phyloP scores from a whole-genome alignment of 2,888 invertebrate species.

The Xanthorhoe spadicearia region DNA sequence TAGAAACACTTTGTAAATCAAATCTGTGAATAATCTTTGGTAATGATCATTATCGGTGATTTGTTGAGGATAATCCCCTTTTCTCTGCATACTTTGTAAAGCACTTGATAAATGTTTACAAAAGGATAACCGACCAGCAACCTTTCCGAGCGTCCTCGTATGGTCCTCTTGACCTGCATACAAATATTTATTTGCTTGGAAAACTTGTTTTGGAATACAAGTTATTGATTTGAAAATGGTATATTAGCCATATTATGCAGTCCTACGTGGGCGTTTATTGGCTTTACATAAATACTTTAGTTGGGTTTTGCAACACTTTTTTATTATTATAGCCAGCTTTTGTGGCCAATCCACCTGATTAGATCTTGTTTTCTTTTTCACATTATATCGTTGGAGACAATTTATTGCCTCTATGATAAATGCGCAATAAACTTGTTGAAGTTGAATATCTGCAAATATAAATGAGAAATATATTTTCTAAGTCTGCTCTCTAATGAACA shows the following conservation, averaged over 20 bases:
- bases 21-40: not conserved
- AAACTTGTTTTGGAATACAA: constrained; percentile 33
- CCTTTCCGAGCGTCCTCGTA: constrained; percentile 38
- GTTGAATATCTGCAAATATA: too few species aligned
- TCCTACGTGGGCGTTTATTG: constrained; percentile 22
- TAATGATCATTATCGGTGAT: not conserved
- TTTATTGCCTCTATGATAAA: too few species aligned
- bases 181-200: constrained; percentile 32
- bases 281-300: constrained; percentile 23
- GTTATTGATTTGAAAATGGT: constrained; percentile 27
- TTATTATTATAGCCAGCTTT: not conserved
- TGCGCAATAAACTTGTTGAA: too few species aligned
- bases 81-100: constrained; percentile 5
- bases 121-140: constrained; percentile 26
- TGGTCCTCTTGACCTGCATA: constrained; percentile 43
- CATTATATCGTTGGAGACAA: too few species aligned
- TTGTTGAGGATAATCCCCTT: constrained; percentile 7
- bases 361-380: not conserved
- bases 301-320: constrained; percentile 15
- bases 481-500: too few species aligned
- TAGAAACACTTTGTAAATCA: not conserved
- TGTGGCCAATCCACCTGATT: not conserved
- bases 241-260: constrained; percentile 21
- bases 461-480: too few species aligned
- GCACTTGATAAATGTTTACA: constrained; percentile 22